A percentile compares a stretch with the other conserved stretches of the same genome.
These are phyloP conservation scores for Triplophysa dalaica DNA, from an alignment of 2,113 vertebrate species.

Conservation along the genomic window DNA sequence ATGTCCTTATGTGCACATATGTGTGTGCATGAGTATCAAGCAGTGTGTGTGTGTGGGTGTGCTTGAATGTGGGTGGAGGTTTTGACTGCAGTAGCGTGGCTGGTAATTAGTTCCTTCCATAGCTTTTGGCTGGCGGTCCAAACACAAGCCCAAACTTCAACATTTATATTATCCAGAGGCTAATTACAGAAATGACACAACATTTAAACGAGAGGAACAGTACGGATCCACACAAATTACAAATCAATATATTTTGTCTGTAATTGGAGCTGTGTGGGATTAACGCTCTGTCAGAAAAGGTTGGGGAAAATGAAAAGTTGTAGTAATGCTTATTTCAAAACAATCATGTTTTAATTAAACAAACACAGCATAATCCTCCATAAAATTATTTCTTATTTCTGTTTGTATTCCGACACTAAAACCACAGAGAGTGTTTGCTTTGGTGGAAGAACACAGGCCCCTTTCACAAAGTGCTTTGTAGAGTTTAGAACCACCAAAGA, in stretches of 20 bases:
- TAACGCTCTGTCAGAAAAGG: slow-evolving; percentile 20
- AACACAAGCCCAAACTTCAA: slow-evolving; percentile 45
- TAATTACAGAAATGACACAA: slow-evolving; percentile 52
- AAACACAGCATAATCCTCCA: slow-evolving; percentile 11
- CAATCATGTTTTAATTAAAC: slow-evolving; percentile 12
- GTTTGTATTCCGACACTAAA: not conserved
- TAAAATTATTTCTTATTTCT: not conserved
- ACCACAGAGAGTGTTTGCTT: not conserved
- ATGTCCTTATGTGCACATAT: slow-evolving; percentile 3
- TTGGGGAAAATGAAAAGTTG: not conserved
- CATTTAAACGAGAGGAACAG: slow-evolving; percentile 33
- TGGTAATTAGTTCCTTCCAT: slow-evolving; percentile 56
- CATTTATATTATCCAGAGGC: slow-evolving; percentile 51
- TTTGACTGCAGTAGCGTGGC: slow-evolving; percentile 38
- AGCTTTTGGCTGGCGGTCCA: slow-evolving; percentile 45
- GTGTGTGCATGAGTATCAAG: not conserved
- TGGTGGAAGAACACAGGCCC: not conserved
- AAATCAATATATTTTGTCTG: slow-evolving; percentile 43
- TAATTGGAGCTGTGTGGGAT: slow-evolving; percentile 17
- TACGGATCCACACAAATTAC: slow-evolving; percentile 31
- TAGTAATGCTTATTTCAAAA: slow-evolving; percentile 11
- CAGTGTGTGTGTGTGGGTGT: not conserved
- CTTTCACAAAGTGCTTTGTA: not conserved
- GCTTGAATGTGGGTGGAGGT: slow-evolving; percentile 30
- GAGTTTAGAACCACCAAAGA: slow-evolving; percentile 22